A percentile compares a stretch with the other conserved stretches of the same genome.
Evolutionary conservation across 2,797 vertebrate genomes (phyloP).

Genomic region (Amniataba percoides): DNA sequence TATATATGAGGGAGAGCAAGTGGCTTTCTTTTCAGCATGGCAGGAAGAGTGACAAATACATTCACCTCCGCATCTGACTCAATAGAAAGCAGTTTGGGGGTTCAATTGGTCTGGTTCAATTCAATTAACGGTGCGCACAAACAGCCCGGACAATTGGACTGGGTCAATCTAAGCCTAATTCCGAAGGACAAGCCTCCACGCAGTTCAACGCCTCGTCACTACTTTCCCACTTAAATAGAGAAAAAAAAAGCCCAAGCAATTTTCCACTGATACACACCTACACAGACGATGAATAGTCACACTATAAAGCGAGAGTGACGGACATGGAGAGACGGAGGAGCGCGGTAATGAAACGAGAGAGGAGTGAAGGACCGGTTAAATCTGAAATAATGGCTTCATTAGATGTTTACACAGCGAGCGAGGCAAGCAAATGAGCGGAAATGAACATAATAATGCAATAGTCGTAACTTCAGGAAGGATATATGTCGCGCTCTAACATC

Average conservation of each 20-base stretch:
- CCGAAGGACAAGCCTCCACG: conserved; percentile 54
- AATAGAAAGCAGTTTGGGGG: conserved; percentile 66
- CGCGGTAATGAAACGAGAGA: conserved; percentile 39
- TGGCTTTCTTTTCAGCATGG: conserved; percentile 31
- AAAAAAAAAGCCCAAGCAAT: conserved; percentile 36
- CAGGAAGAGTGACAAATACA: conserved; percentile 66
- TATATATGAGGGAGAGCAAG: conserved; percentile 28
- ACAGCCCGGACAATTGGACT: conserved; percentile 67
- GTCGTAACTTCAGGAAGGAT: background rate
- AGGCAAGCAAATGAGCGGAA: conserved; percentile 29
- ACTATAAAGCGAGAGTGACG: conserved; percentile 33
- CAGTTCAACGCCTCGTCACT: conserved; percentile 55
- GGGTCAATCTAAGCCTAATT: conserved; percentile 60
- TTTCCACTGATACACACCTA: conserved; percentile 62
- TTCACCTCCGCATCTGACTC: conserved; percentile 66
- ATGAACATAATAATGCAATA: conserved; percentile 37
- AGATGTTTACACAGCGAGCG: conserved; percentile 32
- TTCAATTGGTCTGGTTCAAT: conserved; percentile 75
- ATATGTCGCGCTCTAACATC: conserved; percentile 10
- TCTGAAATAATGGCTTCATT: conserved; percentile 48
- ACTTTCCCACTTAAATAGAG: conserved; percentile 52
- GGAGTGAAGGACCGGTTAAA: conserved; percentile 11
- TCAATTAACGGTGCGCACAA: conserved; percentile 75
- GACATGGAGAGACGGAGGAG: conserved; percentile 22
- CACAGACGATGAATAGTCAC: conserved; percentile 54